A percentile compares a stretch with the other conserved stretches of the same genome.
These are phyloP conservation scores for Pyrrhia umbra DNA, from an alignment of 2,888 invertebrate species.

Conservation along the genomic window DNA sequence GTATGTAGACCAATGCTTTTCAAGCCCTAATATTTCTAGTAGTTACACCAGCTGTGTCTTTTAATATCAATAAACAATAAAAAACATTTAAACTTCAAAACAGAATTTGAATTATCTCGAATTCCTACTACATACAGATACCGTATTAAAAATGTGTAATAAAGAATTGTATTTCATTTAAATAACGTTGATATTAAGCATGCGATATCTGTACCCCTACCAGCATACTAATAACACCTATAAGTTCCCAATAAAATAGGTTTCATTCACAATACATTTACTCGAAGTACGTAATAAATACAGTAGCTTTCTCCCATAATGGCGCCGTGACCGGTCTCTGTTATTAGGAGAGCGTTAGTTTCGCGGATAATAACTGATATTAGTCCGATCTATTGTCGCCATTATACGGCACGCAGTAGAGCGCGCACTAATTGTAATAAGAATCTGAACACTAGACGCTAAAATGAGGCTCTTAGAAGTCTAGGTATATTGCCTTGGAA, in stretches of 20 bases:
- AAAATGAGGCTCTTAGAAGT: background rate
- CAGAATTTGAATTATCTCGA: too few species aligned
- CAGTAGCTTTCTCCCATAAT: constrained; percentile 20
- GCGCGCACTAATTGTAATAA: constrained; percentile 2
- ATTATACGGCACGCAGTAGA: background rate
- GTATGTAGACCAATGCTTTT: too few species aligned
- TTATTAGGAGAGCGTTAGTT: constrained; percentile 45
- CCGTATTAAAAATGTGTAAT: too few species aligned
- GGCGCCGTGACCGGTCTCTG: constrained; percentile 10
- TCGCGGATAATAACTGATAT: constrained; percentile 45
- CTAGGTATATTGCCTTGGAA: background rate
- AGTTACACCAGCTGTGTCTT: too few species aligned
- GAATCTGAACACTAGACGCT: constrained; percentile 2
- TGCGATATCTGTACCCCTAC: background rate
- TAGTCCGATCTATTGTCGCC: constrained; percentile 46
- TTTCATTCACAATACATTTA: constrained; percentile 24
- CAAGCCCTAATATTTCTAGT: too few species aligned
- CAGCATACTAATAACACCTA: constrained; percentile 7
- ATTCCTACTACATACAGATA: too few species aligned
- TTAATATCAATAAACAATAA: too few species aligned
- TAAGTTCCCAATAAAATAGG: constrained; percentile 33
- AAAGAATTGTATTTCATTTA: background rate
- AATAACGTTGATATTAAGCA: background rate
- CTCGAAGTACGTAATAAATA: constrained; percentile 45
- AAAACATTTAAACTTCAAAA: too few species aligned